Conservation (phyloP, 1,140 invertebrate genomes). For the Chrysoperla carnea region DNA sequence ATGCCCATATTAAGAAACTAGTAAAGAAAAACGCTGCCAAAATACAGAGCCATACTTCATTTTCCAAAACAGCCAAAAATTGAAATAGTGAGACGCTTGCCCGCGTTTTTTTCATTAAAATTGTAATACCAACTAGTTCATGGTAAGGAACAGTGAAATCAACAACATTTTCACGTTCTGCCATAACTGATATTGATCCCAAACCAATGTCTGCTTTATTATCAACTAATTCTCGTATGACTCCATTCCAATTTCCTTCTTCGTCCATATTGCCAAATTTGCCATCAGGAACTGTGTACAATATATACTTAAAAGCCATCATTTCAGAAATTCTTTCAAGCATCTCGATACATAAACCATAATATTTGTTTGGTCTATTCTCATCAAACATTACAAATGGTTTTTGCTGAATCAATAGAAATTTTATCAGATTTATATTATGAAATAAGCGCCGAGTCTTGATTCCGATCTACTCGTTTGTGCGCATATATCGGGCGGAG, state of each 20-base stretch:
- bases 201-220: conserved; percentile 83
- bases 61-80: conserved; percentile 90
- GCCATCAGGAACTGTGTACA: conserved; percentile 57
- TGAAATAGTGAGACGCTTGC: conserved; percentile 81
- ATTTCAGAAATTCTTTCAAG: conserved; percentile 67
- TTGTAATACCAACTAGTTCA: conserved; percentile 85
- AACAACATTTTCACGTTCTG: conserved; percentile 83
- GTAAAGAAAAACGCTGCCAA: conserved; percentile 90
- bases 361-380: conserved; percentile 43
- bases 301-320: conserved; percentile 78
- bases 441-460: too few relatives aligned
- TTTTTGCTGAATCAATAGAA: conserved; percentile 42
- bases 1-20: conserved; percentile 86
- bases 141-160: conserved; percentile 94
- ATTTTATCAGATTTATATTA: too few relatives aligned
- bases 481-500: too few relatives aligned
- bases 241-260: conserved; percentile 78
- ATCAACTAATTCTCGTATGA: conserved; percentile 78
- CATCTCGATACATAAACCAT: conserved; percentile 87
- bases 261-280: conserved; percentile 74
- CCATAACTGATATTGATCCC: conserved; percentile 79
- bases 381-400: conserved; percentile 71
- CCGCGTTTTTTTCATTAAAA: conserved; percentile 71
- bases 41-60: conserved; percentile 92
- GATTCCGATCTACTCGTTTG: too few relatives aligned